Conservation (phyloP, 2,888 invertebrate genomes). For the Trichacis sp. region DNA sequence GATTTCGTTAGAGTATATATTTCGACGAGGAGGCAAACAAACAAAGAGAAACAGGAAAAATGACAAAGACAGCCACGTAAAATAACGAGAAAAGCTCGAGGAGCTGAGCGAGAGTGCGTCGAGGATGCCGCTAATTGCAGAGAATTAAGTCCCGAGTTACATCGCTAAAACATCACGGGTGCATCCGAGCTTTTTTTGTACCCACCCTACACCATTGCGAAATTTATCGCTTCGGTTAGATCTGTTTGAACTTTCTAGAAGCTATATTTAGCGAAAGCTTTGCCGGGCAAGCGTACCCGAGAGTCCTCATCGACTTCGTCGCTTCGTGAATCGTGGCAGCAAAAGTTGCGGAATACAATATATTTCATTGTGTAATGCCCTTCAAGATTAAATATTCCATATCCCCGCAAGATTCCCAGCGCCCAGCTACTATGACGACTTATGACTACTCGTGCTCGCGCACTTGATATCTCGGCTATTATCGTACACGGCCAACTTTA, state of each 20-base stretch:
- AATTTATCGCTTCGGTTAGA: constrained; percentile 52
- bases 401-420: constrained; percentile 30
- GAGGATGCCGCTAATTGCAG: neutral
- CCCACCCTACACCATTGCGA: constrained; percentile 46
- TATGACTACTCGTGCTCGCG: constrained; percentile 36
- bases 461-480: constrained; percentile 12
- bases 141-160: constrained; percentile 24
- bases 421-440: constrained; percentile 28
- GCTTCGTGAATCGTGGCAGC: constrained; percentile 33
- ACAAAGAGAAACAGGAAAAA: neutral
- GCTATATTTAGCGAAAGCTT: constrained; percentile 60
- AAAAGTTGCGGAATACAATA: constrained; percentile 56
- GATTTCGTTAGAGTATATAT: no score
- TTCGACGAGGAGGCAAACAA: no score
- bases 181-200: constrained; percentile 47
- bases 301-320: no score
- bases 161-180: constrained; percentile 23
- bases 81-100: neutral
- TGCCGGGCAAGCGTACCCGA: constrained; percentile 34
- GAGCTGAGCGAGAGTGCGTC: neutral
- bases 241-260: constrained; percentile 43
- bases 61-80: neutral
- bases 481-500: neutral
- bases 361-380: constrained; percentile 67
- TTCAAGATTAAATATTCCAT: constrained; percentile 52